Evolutionary conservation across 2,113 vertebrate species (phyloP).

Genomic region (Pollimyrus isidori): DNA sequence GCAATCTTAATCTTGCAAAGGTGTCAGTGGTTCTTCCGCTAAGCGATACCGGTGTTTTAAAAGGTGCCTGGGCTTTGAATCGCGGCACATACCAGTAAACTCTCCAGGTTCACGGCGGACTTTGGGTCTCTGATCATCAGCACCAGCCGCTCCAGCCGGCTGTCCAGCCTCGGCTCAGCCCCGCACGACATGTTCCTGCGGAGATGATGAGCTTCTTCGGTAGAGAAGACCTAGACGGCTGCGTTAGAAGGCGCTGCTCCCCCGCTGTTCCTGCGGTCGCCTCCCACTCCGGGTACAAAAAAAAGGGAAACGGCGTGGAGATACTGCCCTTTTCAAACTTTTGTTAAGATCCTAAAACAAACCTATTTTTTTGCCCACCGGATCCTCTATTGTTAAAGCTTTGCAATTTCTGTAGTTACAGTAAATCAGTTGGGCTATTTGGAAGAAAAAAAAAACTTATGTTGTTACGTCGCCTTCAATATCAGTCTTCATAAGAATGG

Average conservation of each 20-base stretch:
- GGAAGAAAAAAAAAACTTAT: neutral
- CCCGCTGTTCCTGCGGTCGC: neutral
- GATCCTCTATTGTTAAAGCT: neutral
- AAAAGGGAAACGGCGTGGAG: neutral
- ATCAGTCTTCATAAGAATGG: neutral
- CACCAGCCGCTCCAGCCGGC: slow-evolving; percentile 77
- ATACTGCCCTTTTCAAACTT: neutral
- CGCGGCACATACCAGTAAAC: slow-evolving; percentile 76
- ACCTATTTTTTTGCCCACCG: neutral
- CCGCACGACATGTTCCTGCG: slow-evolving; percentile 67
- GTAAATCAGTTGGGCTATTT: neutral
- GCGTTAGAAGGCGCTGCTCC: neutral
- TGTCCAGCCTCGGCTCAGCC: slow-evolving; percentile 65
- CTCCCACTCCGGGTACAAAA: neutral
- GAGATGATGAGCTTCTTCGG: neutral
- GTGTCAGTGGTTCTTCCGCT: neutral
- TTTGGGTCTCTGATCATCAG: slow-evolving; percentile 73
- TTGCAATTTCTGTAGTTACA: neutral
- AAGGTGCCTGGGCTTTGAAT: neutral
- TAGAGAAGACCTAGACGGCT: neutral
- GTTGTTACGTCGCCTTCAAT: neutral
- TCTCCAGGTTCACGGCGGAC: slow-evolving; percentile 80
- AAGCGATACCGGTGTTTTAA: neutral
- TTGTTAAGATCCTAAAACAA: neutral
- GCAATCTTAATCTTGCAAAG: neutral